Evolutionary conservation across 2,797 vertebrate genomes (phyloP).

Genomic region (Notolepis coatsorum): DNA sequence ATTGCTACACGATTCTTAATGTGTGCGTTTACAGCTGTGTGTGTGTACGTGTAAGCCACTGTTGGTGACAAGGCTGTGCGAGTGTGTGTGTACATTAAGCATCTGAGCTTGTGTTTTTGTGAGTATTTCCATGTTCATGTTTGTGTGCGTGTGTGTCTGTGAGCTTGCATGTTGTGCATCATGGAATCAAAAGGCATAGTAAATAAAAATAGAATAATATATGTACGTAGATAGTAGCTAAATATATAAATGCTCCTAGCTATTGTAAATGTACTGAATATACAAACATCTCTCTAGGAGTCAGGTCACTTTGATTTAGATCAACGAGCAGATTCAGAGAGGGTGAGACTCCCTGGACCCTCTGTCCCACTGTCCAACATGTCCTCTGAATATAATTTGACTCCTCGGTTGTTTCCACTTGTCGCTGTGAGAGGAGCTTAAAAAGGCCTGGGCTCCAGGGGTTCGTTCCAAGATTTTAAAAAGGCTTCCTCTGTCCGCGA

Average conservation of each 20-base stretch:
- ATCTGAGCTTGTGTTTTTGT: neutral
- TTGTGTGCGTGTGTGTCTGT: constrained; percentile 29
- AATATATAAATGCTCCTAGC: neutral
- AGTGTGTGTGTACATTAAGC: constrained; percentile 1
- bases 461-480: too few species aligned
- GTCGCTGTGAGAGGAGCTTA: too few species aligned
- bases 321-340: too few species aligned
- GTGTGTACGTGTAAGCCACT: constrained; percentile 54
- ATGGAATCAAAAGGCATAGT: constrained; percentile 24
- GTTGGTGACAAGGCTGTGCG: constrained; percentile 38
- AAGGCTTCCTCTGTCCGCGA: too few species aligned
- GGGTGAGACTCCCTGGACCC: too few species aligned
- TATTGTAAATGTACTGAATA: constrained; percentile 3
- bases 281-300: neutral
- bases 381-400: too few species aligned
- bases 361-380: too few species aligned
- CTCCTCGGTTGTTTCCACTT: too few species aligned
- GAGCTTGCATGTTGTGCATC: constrained; percentile 1
- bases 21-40: constrained; percentile 34
- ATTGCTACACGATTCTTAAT: constrained; percentile 41
- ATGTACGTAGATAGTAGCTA: neutral
- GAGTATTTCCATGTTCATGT: constrained; percentile 30
- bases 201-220: neutral
- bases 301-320: too few species aligned
- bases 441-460: too few species aligned